Evolutionary conservation across 2,113 vertebrate species (phyloP).

Genomic region (Austrofundulus limnaeus): DNA sequence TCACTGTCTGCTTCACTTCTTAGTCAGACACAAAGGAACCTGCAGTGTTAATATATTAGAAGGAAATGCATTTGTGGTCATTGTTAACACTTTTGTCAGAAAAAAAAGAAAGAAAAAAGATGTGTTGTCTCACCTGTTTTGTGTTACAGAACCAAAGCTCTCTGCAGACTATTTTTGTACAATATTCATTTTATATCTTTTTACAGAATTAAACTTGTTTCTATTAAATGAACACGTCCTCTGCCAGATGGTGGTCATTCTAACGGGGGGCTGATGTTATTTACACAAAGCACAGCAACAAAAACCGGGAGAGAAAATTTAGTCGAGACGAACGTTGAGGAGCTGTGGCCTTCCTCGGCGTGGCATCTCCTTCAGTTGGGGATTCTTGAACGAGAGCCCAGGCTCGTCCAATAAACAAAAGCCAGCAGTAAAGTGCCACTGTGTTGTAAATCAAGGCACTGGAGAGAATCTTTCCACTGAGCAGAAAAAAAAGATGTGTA

Average conservation of each 20-base stretch:
- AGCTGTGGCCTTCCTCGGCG: constrained; percentile 30
- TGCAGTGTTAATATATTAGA: constrained; percentile 42
- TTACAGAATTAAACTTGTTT: constrained; percentile 98
- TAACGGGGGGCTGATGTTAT: constrained; percentile 13
- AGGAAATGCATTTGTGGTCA: constrained; percentile 38
- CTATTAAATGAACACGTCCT: constrained; percentile 79
- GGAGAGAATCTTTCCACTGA: constrained; percentile 66
- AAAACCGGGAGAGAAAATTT: constrained; percentile 37
- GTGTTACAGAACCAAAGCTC: constrained; percentile 99
- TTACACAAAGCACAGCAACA: constrained; percentile 36
- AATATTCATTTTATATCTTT: constrained; percentile 99
- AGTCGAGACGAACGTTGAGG: constrained; percentile 23
- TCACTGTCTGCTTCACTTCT: constrained; percentile 30
- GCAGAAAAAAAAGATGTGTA: constrained; percentile 38
- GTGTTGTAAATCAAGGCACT: constrained; percentile 65
- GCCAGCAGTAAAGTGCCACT: constrained; percentile 61
- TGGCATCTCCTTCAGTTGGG: constrained; percentile 43
- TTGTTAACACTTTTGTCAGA: constrained; percentile 54
- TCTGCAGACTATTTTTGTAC: constrained; percentile 99
- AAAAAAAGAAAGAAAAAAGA: constrained; percentile 25
- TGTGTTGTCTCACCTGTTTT: constrained; percentile 86
- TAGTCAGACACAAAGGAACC: constrained; percentile 30
- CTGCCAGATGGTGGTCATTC: constrained; percentile 45
- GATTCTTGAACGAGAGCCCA: constrained; percentile 72
- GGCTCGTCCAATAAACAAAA: constrained; percentile 75